A percentile compares a stretch with the other conserved stretches of the same genome.
phyloP scores from a whole-genome alignment of 2,797 vertebrate species.

The Molothrus ater region DNA sequence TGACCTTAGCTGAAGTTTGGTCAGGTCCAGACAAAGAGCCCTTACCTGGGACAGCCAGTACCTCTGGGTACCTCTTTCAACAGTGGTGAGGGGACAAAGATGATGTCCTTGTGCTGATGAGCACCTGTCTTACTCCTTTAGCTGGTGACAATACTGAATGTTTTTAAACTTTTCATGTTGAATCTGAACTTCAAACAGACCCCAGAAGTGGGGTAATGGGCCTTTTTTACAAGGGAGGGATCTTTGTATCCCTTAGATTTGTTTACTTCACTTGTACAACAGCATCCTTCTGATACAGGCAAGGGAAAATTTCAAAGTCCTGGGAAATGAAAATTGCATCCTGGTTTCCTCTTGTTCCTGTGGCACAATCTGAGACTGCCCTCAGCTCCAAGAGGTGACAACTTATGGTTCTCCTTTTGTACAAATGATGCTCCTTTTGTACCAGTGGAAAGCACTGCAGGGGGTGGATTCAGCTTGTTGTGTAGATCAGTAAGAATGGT shows the following conservation, averaged over 20 bases:
- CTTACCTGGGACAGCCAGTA: not conserved
- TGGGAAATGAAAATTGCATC: not conserved
- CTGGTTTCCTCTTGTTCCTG: not conserved
- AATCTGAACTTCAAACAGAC: not conserved
- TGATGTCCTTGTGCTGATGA: not conserved
- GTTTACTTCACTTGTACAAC: not conserved
- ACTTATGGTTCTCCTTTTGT: not conserved
- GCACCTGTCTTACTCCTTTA: not conserved
- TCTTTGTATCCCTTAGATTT: not conserved
- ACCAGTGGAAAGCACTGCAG: not conserved
- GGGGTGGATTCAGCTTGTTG: not conserved
- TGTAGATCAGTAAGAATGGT: not conserved
- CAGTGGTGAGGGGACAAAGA: not conserved
- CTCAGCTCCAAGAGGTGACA: not conserved
- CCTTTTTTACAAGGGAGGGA: not conserved
- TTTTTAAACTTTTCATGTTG: not conserved
- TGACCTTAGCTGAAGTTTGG: not conserved
- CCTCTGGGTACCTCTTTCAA: not conserved
- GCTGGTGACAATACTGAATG: not conserved
- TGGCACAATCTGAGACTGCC: not conserved
- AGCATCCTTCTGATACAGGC: not conserved
- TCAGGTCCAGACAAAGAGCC: not conserved
- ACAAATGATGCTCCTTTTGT: not conserved
- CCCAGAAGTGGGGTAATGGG: not conserved
- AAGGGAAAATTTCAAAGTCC: not conserved